Evolutionary conservation across 2,113 vertebrate genomes (phyloP).

Genomic region (Alethe diademata): DNA sequence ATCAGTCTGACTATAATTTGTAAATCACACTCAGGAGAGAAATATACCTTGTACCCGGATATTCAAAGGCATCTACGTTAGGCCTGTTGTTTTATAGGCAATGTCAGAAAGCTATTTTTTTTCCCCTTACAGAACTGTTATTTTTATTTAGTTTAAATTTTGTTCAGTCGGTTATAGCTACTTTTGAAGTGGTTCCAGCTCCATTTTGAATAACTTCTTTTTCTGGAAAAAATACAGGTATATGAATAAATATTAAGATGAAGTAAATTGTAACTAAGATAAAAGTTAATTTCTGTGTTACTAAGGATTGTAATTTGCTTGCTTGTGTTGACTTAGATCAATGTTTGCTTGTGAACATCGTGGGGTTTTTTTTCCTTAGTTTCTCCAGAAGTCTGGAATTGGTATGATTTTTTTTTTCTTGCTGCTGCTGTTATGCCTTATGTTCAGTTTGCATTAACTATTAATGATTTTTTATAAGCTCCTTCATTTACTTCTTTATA

Average conservation of each 20-base stretch:
- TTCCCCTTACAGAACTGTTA: background rate
- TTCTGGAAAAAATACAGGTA: background rate
- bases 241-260: background rate
- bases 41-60: conserved; percentile 10
- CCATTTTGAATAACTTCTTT: background rate
- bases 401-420: background rate
- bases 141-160: conserved; percentile 31
- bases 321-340: background rate
- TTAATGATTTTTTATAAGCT: background rate
- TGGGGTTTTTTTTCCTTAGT: background rate
- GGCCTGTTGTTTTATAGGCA: conserved; percentile 27
- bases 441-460: background rate
- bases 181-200: background rate
- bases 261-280: background rate
- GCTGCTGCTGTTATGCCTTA: background rate
- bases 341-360: background rate
- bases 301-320: background rate
- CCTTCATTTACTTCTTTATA: background rate
- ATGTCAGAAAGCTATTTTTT: background rate
- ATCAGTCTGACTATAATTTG: conserved; percentile 6
- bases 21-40: conserved; percentile 31
- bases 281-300: background rate
- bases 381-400: background rate
- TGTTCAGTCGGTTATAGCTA: background rate
- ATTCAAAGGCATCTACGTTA: conserved; percentile 4